Evolutionary conservation across 2,113 vertebrate species (phyloP).

Genomic region (Otolemur garnettii): DNA sequence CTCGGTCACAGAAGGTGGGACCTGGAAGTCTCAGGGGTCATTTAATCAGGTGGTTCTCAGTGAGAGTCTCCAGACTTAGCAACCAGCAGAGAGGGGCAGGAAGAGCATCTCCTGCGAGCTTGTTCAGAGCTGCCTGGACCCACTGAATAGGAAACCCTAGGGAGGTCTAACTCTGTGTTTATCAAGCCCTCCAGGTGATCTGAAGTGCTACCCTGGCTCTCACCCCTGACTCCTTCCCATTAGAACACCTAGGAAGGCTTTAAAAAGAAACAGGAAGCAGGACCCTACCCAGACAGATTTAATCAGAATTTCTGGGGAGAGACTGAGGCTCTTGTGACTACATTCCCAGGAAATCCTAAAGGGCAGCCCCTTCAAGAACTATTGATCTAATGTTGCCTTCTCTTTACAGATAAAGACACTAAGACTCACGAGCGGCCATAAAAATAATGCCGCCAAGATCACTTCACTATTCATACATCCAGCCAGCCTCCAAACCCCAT

Average conservation of each 20-base stretch:
- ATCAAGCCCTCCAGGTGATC: neutral
- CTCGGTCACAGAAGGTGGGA: neutral
- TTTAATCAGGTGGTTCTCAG: neutral
- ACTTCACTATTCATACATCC: neutral
- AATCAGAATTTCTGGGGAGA: neutral
- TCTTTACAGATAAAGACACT: slow-evolving; percentile 7
- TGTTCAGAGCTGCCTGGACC: no score
- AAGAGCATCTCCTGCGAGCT: neutral
- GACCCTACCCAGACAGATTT: neutral
- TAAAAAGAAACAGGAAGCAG: neutral
- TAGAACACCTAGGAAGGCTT: neutral
- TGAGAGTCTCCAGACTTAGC: neutral
- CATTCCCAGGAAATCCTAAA: slow-evolving; percentile 37
- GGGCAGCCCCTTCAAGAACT: neutral
- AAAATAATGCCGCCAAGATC: neutral
- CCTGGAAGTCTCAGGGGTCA: neutral
- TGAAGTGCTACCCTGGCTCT: neutral
- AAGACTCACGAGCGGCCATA: neutral
- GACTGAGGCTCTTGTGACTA: neutral
- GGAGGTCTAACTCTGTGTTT: no score
- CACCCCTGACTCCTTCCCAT: neutral
- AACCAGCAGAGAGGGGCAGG: fast-evolving
- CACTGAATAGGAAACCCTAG: neutral
- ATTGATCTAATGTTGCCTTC: neutral
- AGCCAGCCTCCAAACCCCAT: neutral